phyloP scores from a whole-genome alignment of 1,140 invertebrate species.

The Anadara kagoshimensis region DNA sequence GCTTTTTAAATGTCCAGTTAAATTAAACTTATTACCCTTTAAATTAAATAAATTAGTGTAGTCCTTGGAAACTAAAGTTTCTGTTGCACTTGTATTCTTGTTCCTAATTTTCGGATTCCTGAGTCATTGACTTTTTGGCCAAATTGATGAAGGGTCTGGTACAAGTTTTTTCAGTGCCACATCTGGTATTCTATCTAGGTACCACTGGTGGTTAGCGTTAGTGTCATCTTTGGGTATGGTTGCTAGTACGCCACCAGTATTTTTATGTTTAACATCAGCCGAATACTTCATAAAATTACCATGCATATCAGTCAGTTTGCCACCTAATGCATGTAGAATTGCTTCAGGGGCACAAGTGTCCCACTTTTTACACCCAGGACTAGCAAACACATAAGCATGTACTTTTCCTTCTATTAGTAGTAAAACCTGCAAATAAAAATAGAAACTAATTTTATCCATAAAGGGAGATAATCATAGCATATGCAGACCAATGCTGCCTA shows the following conservation, averaged over 20 bases:
- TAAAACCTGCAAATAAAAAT: constrained; percentile 80
- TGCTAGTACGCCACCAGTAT: constrained; percentile 90
- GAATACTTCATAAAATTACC: constrained; percentile 87
- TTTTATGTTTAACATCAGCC: constrained; percentile 78
- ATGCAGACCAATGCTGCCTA: too few species aligned
- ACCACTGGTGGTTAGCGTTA: too few species aligned
- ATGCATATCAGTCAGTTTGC: constrained; percentile 82
- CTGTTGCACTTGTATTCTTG: too few species aligned
- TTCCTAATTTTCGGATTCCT: too few species aligned
- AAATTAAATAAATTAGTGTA: too few species aligned
- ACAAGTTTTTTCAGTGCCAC: too few species aligned
- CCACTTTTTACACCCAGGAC: constrained; percentile 97
- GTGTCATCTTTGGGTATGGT: constrained; percentile 70
- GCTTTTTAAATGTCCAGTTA: too few species aligned
- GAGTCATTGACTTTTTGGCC: too few species aligned
- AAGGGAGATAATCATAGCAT: not conserved
- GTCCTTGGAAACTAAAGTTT: too few species aligned
- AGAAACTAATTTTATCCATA: not conserved
- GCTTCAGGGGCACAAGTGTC: constrained; percentile 99
- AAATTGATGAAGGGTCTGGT: too few species aligned
- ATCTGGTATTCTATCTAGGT: too few species aligned
- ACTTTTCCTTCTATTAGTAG: constrained; percentile 94
- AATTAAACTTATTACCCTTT: too few species aligned
- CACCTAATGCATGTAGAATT: constrained; percentile 82
- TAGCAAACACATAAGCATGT: constrained; percentile 97